These are phyloP conservation scores for Leptinotarsa rubiginosa DNA, from an alignment of 2,888 invertebrate genomes.

Conservation along the genomic window DNA sequence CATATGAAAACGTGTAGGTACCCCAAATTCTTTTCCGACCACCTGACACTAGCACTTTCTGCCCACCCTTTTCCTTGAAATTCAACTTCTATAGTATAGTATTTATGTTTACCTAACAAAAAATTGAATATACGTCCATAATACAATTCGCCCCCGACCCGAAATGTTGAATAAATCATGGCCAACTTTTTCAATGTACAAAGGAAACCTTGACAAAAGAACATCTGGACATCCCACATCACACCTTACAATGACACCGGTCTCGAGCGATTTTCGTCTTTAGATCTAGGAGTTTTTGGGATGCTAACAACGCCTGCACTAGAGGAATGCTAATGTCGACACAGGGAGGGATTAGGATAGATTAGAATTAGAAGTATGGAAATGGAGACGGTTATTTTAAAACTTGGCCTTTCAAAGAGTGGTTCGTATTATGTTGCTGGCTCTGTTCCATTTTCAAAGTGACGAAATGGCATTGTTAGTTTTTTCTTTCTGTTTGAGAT, in stretches of 20 bases:
- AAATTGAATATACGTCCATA: conserved; percentile 14
- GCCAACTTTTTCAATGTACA: conserved; percentile 21
- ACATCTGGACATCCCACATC: conserved; percentile 58
- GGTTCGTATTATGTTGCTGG: too few species aligned
- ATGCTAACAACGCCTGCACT: not conserved
- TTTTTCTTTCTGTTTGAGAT: too few species aligned
- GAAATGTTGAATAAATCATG: conserved; percentile 26
- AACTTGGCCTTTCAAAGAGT: not conserved
- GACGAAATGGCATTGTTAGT: too few species aligned
- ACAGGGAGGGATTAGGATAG: conserved; percentile 23
- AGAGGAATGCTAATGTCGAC: conserved; percentile 18
- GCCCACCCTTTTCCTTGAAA: conserved; percentile 21
- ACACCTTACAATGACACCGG: conserved; percentile 53
- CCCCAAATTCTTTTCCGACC: not conserved
- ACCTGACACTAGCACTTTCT: not conserved
- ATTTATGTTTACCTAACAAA: conserved; percentile 17
- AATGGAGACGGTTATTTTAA: not conserved
- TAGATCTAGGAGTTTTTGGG: conserved; percentile 21
- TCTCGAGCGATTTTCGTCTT: conserved; percentile 42
- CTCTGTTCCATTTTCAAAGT: too few species aligned
- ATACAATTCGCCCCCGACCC: conserved; percentile 22
- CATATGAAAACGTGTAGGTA: not conserved
- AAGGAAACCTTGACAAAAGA: conserved; percentile 34
- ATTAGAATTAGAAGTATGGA: conserved; percentile 5
- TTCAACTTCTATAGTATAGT: conserved; percentile 17